These are phyloP conservation scores for Maccullochella peelii DNA, from an alignment of 2,113 vertebrate genomes.

Conservation along the genomic window DNA sequence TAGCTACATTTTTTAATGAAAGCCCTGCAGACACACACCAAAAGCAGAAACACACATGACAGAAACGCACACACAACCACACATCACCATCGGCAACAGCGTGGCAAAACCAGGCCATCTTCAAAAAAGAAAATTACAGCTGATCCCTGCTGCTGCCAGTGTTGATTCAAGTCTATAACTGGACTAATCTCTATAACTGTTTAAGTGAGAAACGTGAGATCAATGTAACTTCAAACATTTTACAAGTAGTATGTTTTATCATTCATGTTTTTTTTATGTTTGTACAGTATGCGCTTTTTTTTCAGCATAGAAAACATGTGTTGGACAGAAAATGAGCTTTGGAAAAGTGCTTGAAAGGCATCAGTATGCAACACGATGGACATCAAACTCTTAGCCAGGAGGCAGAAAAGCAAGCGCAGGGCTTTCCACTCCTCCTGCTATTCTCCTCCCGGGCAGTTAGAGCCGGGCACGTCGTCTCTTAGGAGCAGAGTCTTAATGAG, in stretches of 20 bases:
- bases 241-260: background rate
- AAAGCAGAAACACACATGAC: conserved; percentile 18
- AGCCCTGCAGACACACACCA: conserved; percentile 20
- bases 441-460: conserved; percentile 27
- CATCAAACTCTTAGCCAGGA: conserved; percentile 42
- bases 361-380: conserved; percentile 21
- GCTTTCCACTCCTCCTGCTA: conserved; percentile 29
- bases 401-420: conserved; percentile 43
- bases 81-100: conserved; percentile 8
- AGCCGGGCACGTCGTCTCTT: conserved; percentile 16
- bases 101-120: conserved; percentile 35
- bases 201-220: conserved; percentile 7
- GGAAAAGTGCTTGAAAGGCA: conserved; percentile 39
- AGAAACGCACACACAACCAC: conserved; percentile 26
- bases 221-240: background rate
- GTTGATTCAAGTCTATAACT: background rate
- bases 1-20: conserved; percentile 21
- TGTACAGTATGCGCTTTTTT: conserved; percentile 1
- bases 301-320: background rate
- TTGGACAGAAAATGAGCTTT: conserved; percentile 27
- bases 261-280: background rate
- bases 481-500: conserved; percentile 45
- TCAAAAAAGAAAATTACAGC: conserved; percentile 4
- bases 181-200: background rate
- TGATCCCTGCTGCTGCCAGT: conserved; percentile 19